Base-by-base conservation (phyloP, 1,140 invertebrate genomes). In the Galendromus occidentalis region DNA sequence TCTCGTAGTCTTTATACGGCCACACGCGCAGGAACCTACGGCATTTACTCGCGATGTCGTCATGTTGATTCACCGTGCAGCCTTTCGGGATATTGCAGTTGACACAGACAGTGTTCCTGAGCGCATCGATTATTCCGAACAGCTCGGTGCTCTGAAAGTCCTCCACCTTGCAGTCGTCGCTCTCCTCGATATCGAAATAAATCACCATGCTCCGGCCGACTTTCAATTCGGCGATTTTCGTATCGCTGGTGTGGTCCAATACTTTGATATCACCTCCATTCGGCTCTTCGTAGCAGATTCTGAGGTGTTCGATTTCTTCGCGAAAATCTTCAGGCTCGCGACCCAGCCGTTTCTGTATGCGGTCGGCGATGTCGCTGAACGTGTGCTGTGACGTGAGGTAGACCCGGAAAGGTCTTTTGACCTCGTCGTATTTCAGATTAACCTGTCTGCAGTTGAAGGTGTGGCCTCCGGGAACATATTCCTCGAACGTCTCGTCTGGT, bases 401-500 rank as follows among this genome's bases (percentile, higher is more conserved):
- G 22, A 59, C 25, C 51, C 51, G 14, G 51, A 59, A 59, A 2
- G 51, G 51, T 59, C 51, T 14, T 25, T 59, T 59, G 9, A 59
- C 51, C 51, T 59, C 51, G n/a, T 59, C 51, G 22, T 59, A 59
- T 14, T 59, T 59, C 20, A 59, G 51, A 9, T 59, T 59, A 9
- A 59, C 51, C 33, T 59, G 51, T 29, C 51, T 25, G 33, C 51
- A 59, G 22, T 59, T 59, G 22, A 59, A 59, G 14, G 51, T 59
- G 22, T 59, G 51, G 2, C 84, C 83, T 71, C 82, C 82, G 64
- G 79, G 79, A 70, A 78, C 76, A 72, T 86, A 86, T 7, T 75
- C 75, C 69, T 83, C 79, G 72, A 86, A 87, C 67, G 78, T 71
- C 68, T 82, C 78, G 72, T 84, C 80, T 67, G 83, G 79, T 25